phyloP scores from a whole-genome alignment of 2,113 vertebrate genomes.

The Silurus meridionalis region DNA sequence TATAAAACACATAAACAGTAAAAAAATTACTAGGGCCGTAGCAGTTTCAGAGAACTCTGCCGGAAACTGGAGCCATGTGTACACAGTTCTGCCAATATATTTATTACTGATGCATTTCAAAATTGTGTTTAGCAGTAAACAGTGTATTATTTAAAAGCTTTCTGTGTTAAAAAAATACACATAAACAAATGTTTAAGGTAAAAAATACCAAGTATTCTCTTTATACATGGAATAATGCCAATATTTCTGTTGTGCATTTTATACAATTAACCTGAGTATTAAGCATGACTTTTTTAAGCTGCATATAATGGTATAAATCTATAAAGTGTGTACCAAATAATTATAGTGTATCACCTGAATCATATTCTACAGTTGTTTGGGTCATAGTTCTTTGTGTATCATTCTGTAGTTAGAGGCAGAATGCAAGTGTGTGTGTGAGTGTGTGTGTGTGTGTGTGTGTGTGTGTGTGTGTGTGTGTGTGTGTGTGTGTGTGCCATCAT shows the following conservation, averaged over 20 bases:
- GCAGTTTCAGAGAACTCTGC: background rate
- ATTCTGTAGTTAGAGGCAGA: background rate
- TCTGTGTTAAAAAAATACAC: background rate
- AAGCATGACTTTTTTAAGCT: background rate
- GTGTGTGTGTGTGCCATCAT: constrained; percentile 28
- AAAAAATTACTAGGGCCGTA: background rate
- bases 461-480: background rate
- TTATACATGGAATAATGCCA: background rate
- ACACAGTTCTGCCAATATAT: background rate
- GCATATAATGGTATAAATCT: background rate
- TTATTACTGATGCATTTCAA: background rate
- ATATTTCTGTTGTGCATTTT: background rate
- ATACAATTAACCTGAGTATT: background rate
- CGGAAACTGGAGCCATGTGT: background rate
- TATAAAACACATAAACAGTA: background rate
- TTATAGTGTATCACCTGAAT: background rate
- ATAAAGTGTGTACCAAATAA: background rate
- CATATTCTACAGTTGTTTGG: background rate
- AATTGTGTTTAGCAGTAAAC: background rate
- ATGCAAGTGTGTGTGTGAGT: background rate
- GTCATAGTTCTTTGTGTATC: background rate
- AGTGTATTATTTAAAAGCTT: background rate
- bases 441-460: too few relatives aligned
- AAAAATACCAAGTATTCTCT: background rate
- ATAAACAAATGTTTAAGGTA: background rate